These are phyloP conservation scores for Umimayanthus chanpuru DNA, from an alignment of 92 coral and sea anemone species.

Conservation along the genomic window DNA sequence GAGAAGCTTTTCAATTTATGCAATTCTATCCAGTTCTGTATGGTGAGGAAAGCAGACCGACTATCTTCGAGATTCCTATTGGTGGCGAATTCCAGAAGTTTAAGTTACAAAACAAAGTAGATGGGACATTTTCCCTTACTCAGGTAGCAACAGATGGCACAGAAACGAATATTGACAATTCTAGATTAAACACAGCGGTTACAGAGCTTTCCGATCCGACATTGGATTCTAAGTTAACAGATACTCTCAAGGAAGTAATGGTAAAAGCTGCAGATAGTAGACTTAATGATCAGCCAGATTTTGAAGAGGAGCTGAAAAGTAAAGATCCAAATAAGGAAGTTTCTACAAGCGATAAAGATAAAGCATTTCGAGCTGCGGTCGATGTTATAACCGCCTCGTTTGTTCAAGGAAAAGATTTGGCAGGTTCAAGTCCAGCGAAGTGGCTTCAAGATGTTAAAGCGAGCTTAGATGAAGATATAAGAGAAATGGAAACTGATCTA, in stretches of 20 bases:
- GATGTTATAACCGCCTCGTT: slow-evolving; percentile 36
- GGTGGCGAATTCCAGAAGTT: slow-evolving; percentile 32
- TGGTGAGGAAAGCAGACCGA: background rate
- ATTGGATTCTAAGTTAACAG: background rate
- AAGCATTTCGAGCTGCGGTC: slow-evolving; percentile 36
- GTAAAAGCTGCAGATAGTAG: slow-evolving; percentile 17
- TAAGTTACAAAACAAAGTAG: slow-evolving; percentile 30
- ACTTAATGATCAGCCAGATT: slow-evolving; percentile 24
- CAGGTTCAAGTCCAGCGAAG: too few relatives aligned
- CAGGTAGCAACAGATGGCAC: slow-evolving; percentile 5
- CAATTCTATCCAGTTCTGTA: slow-evolving; percentile 12
- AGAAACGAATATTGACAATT: too few relatives aligned
- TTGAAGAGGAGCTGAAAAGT: background rate
- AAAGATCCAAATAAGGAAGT: slow-evolving; percentile 2
- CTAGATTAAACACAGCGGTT: background rate
- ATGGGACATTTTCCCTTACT: slow-evolving; percentile 27
- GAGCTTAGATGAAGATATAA: slow-evolving; percentile 12
- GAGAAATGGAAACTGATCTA: background rate
- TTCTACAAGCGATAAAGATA: background rate
- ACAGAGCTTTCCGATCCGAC: background rate
- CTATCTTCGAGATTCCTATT: slow-evolving; percentile 32
- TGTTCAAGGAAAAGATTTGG: too few relatives aligned
- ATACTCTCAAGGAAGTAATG: background rate
- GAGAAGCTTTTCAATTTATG: slow-evolving; percentile 18
- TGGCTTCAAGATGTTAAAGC: background rate